Evolutionary conservation across 2,888 invertebrate genomes (phyloP).

Genomic region (Drosophila cracens): DNA sequence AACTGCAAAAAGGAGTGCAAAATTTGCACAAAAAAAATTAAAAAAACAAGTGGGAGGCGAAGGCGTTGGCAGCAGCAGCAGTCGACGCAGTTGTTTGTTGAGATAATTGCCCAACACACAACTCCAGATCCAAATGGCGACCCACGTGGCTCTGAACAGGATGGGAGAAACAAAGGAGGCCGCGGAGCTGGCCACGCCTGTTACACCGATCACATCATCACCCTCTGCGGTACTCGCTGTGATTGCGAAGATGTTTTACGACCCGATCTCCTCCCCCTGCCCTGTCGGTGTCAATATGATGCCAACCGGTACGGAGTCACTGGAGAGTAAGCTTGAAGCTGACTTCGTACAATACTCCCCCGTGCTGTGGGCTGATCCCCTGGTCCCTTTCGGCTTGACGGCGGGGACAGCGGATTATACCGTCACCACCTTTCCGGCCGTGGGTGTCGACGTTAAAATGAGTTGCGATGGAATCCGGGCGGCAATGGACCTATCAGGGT

Average conservation of each 20-base stretch:
- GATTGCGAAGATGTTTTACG: background rate
- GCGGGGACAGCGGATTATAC: background rate
- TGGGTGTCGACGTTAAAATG: background rate
- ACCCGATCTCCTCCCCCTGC: background rate
- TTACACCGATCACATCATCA: too few relatives aligned
- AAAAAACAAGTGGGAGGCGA: too few relatives aligned
- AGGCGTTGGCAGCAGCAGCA: too few relatives aligned
- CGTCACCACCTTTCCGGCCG: background rate
- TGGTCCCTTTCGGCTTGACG: background rate
- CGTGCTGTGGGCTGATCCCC: background rate
- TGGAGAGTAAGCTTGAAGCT: background rate
- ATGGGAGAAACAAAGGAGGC: too few relatives aligned
- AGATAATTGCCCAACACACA: too few relatives aligned
- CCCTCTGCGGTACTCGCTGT: too few relatives aligned
- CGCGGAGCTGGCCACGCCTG: too few relatives aligned
- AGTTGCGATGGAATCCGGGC: too few relatives aligned
- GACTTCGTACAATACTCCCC: background rate
- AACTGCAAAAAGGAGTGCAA: constrained; percentile 63
- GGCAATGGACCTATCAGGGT: too few relatives aligned
- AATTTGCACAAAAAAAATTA: constrained; percentile 22
- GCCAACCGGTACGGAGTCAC: background rate
- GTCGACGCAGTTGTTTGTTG: too few relatives aligned
- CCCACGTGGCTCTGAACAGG: too few relatives aligned
- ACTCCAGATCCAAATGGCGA: too few relatives aligned
- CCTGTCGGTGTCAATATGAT: background rate